A percentile compares a stretch with the other conserved stretches of the same genome.
These are phyloP conservation scores for Salpingus planirostris DNA, from an alignment of 2,888 invertebrate genomes.

Conservation along the genomic window DNA sequence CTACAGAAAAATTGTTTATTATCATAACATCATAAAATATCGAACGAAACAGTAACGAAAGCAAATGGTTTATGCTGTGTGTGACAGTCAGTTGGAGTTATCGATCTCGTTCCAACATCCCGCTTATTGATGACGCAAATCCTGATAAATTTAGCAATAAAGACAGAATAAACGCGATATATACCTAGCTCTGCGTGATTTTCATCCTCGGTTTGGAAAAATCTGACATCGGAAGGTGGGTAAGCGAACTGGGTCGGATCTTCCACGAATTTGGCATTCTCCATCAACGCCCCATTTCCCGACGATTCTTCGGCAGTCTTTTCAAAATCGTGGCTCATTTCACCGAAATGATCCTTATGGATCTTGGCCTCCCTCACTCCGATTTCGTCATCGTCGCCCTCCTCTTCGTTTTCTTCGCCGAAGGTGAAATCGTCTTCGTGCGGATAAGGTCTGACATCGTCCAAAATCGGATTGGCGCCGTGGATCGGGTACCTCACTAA, in stretches of 20 bases:
- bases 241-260: conserved; percentile 37
- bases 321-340: too few species aligned
- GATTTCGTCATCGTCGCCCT: conserved; percentile 12
- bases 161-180: too few species aligned
- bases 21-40: too few species aligned
- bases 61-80: too few species aligned
- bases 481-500: background rate
- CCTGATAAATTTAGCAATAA: too few species aligned
- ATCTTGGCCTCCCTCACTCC: conserved; percentile 2
- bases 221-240: conserved; percentile 35
- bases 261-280: conserved; percentile 21
- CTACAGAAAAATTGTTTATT: too few species aligned
- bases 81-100: too few species aligned
- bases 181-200: too few species aligned
- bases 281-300: conserved; percentile 12
- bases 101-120: too few species aligned
- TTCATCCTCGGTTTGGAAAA: conserved; percentile 7
- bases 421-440: conserved; percentile 28
- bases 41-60: too few species aligned
- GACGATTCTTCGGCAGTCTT: conserved; percentile 5
- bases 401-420: conserved; percentile 19
- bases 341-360: background rate
- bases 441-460: conserved; percentile 25
- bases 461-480: conserved; percentile 25
- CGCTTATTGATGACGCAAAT: too few species aligned